A percentile compares a stretch with the other conserved stretches of the same genome.
Conservation (phyloP, 2,797 vertebrate species). For the Thripadectes ignobilis region DNA sequence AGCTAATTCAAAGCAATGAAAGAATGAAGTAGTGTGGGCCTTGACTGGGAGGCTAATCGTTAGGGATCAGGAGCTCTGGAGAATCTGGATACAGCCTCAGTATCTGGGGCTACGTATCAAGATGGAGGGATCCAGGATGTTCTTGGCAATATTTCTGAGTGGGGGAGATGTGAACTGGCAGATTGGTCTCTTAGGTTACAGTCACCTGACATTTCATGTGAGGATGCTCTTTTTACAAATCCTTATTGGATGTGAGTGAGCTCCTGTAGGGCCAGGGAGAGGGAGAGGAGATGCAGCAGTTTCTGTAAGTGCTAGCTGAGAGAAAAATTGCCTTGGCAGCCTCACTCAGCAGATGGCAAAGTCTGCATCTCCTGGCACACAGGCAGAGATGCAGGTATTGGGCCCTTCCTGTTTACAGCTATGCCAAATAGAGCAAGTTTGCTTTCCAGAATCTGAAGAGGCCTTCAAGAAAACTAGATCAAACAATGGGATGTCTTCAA, state of each 20-base stretch:
- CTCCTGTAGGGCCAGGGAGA: background rate
- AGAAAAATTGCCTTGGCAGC: background rate
- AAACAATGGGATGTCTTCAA: background rate
- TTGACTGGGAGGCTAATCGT: background rate
- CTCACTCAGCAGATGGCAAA: background rate
- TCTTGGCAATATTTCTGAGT: background rate
- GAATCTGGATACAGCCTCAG: background rate
- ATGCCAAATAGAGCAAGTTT: background rate
- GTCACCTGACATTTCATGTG: background rate
- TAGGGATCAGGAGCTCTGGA: background rate
- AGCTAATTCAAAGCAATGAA: background rate
- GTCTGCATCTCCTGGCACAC: background rate
- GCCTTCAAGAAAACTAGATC: background rate
- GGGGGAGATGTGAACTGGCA: background rate
- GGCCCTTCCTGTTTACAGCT: background rate
- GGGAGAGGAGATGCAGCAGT: background rate
- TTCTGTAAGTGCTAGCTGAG: background rate
- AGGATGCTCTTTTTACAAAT: background rate
- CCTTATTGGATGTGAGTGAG: background rate
- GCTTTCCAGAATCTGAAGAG: background rate
- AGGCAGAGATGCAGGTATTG: background rate
- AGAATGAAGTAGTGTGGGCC: background rate
- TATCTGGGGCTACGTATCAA: background rate
- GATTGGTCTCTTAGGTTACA: background rate
- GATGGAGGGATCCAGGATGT: background rate